Conservation (phyloP, 1,140 invertebrate species). For the Cyclargus thomasi region DNA sequence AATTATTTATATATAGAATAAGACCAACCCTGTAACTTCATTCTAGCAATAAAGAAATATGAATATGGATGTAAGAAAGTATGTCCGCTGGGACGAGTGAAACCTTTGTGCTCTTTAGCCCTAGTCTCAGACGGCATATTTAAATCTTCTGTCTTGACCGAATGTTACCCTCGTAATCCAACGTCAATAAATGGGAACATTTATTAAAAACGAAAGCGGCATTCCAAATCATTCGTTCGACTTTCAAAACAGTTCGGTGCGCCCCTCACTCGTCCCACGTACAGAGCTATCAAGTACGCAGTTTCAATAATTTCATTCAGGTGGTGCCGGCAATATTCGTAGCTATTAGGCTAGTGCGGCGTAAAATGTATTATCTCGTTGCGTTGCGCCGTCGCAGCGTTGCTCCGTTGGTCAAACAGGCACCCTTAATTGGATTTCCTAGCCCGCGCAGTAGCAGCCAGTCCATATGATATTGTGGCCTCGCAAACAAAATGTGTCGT, state of each 20-base stretch:
- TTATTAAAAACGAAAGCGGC: too few relatives aligned
- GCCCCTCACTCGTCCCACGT: not conserved
- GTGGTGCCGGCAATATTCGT: slow-evolving; percentile 7
- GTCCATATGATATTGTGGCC: slow-evolving; percentile 14
- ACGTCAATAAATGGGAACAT: too few relatives aligned
- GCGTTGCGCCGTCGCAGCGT: slow-evolving; percentile 16
- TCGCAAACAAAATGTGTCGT: not conserved
- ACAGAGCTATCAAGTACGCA: not conserved
- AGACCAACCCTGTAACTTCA: too few relatives aligned
- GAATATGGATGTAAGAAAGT: too few relatives aligned
- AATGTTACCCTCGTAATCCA: too few relatives aligned
- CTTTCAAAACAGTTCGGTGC: not conserved
- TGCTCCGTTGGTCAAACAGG: slow-evolving; percentile 26
- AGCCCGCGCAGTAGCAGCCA: slow-evolving; percentile 8
- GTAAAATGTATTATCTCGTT: slow-evolving; percentile 19
- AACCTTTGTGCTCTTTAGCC: too few relatives aligned
- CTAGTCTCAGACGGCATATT: too few relatives aligned
- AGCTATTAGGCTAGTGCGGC: not conserved
- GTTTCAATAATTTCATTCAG: slow-evolving; percentile 13
- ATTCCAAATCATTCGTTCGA: too few relatives aligned
- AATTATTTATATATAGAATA: too few relatives aligned
- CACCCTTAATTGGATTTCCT: slow-evolving; percentile 23
- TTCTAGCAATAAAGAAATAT: too few relatives aligned
- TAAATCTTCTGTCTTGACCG: too few relatives aligned
- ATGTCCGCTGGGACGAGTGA: too few relatives aligned